Percentiles rank a stretch among this genome's conserved stretches.
phyloP scores from a whole-genome alignment of 2,113 vertebrate species.

The Chrysochloris asiatica region DNA sequence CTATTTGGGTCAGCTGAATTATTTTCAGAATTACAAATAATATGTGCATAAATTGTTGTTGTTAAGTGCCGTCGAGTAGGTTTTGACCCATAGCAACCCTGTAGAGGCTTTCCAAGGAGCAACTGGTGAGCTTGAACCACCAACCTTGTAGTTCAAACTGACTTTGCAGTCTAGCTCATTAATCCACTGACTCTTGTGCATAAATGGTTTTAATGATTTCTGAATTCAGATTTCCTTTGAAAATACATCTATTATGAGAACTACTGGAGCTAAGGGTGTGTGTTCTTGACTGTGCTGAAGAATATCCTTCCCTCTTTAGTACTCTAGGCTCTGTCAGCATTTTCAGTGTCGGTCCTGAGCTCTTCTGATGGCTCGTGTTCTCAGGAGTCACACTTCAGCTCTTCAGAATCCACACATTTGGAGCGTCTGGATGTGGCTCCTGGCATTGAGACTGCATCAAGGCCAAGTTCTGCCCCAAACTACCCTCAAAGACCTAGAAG shows the following conservation, averaged over 20 bases:
- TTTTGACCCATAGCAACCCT: too few species aligned
- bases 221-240: conserved; percentile 7
- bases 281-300: neutral
- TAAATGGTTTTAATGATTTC: neutral
- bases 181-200: too few species aligned
- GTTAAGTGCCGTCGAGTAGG: too few species aligned
- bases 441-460: neutral
- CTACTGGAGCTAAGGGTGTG: neutral
- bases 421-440: neutral
- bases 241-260: neutral
- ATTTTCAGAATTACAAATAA: neutral
- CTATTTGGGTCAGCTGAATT: neutral
- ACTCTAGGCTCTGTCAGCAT: neutral
- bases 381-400: neutral
- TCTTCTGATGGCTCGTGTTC: neutral
- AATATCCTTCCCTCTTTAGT: neutral
- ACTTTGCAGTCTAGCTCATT: too few species aligned
- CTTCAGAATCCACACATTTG: neutral
- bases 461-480: neutral
- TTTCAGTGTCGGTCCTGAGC: neutral
- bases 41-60: too few species aligned
- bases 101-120: too few species aligned
- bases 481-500: neutral
- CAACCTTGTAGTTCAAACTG: too few species aligned
- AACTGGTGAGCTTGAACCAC: too few species aligned